Percentiles rank a stretch among this genome's conserved stretches.
These are phyloP conservation scores for Erethizon dorsatum DNA, from an alignment of 2,797 vertebrate species.

Conservation along the genomic window DNA sequence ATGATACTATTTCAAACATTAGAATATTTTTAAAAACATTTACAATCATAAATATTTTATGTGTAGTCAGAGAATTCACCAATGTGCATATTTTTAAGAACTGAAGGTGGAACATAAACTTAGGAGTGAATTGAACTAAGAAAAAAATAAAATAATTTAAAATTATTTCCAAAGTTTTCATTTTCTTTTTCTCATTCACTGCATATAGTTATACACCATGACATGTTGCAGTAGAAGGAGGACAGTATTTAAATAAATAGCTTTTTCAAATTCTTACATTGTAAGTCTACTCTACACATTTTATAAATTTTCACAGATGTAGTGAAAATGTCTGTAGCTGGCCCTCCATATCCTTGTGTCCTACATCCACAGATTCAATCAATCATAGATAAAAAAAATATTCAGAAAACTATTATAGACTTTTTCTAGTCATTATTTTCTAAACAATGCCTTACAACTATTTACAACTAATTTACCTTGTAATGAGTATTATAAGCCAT, in stretches of 20 bases:
- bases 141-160: background rate
- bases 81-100: background rate
- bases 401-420: background rate
- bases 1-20: constrained; percentile 7
- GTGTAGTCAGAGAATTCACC: constrained; percentile 8
- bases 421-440: background rate
- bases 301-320: background rate
- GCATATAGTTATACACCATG: background rate
- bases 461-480: background rate
- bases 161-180: background rate
- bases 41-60: background rate
- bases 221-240: background rate
- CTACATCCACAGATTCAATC: background rate
- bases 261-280: background rate
- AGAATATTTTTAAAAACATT: background rate
- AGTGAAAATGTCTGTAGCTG: background rate
- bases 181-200: background rate
- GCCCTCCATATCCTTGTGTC: background rate
- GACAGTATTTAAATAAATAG: background rate
- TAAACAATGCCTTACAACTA: background rate
- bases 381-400: background rate
- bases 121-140: background rate
- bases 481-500: background rate
- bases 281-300: background rate
- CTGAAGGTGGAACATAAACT: background rate